phyloP scores from a whole-genome alignment of 2,888 invertebrate genomes.

The Lycia hirtaria region DNA sequence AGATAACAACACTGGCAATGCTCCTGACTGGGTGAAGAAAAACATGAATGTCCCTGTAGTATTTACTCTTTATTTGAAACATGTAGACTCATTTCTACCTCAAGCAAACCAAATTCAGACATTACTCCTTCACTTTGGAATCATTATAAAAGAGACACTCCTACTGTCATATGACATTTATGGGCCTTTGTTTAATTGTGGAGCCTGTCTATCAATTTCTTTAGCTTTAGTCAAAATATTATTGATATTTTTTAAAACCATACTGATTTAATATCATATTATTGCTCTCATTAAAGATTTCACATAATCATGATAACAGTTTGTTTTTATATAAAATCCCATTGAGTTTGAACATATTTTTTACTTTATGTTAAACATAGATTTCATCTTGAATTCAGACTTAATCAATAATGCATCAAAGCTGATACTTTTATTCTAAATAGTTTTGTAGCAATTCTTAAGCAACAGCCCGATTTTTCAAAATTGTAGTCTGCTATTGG shows the following conservation, averaged over 20 bases:
- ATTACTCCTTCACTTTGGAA: conserved; percentile 54
- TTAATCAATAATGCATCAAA: too few relatives aligned
- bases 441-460: too few relatives aligned
- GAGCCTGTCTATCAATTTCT: conserved; percentile 14
- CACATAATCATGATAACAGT: too few relatives aligned
- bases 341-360: too few relatives aligned
- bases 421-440: too few relatives aligned
- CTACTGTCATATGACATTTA: conserved; percentile 65
- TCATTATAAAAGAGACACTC: conserved; percentile 64
- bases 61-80: conserved; percentile 64
- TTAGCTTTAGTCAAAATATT: background rate
- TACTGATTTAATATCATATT: background rate
- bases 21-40: conserved; percentile 76
- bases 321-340: too few relatives aligned
- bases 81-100: conserved; percentile 53
- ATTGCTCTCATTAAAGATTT: background rate
- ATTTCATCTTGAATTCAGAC: too few relatives aligned
- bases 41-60: conserved; percentile 73
- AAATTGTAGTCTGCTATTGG: too few relatives aligned
- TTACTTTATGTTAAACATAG: too few relatives aligned
- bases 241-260: background rate
- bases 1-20: conserved; percentile 70
- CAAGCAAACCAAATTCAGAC: conserved; percentile 49
- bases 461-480: too few relatives aligned
- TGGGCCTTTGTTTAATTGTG: conserved; percentile 63